Base-by-base conservation (phyloP, 2,888 invertebrate genomes). In the Drosophila crucigera region DNA sequence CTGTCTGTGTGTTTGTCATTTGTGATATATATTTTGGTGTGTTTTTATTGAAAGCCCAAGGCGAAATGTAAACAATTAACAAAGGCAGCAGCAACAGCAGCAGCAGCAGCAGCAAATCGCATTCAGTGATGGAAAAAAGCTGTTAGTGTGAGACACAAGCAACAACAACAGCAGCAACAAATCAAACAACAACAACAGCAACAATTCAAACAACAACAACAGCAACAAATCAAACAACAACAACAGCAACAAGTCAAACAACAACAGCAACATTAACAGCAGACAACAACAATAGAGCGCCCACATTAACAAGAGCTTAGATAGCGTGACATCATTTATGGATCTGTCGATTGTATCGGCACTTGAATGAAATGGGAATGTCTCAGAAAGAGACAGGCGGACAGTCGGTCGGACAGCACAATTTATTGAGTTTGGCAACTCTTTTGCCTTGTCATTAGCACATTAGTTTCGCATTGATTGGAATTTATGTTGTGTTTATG, bases 401-500 rank as follows among this genome's bases (percentile, higher is more conserved):
- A n/a, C 41, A n/a, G 37, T 3, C 37, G 39, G 39, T 7, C 47
- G 47, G 47, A 47, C 76, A 50, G 31, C 35, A 50, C 28, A 69
- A 73, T 63, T 69, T 79, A 82, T 83, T 60, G 69, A 71, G 78
- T 61, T 86, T 83, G 83, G 71, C 84, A 82, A 78, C 69, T 56
- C 72, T 71, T 85, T 84, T 78, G 68, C 65, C 68, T 56, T 76
- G 87, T 78, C 80, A 80, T 83, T 83, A 80, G 84, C 82, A 75
- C 84, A 82, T 82, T 82, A 84, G 81, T 52, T 83, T 80, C 84
- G 67, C 78, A 73, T 82, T 89, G 89, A 86, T 90, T 86, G 81
- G 76, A 86, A 90, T 86, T 90, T 90, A 86, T 89, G 79, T 74
- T 72, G 91, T 90, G 89, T 76, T 89, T 86, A 86, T 85, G 76